These are phyloP conservation scores for Pseudomyrmex dendroicus DNA, from an alignment of 1,140 invertebrate genomes.

Conservation along the genomic window DNA sequence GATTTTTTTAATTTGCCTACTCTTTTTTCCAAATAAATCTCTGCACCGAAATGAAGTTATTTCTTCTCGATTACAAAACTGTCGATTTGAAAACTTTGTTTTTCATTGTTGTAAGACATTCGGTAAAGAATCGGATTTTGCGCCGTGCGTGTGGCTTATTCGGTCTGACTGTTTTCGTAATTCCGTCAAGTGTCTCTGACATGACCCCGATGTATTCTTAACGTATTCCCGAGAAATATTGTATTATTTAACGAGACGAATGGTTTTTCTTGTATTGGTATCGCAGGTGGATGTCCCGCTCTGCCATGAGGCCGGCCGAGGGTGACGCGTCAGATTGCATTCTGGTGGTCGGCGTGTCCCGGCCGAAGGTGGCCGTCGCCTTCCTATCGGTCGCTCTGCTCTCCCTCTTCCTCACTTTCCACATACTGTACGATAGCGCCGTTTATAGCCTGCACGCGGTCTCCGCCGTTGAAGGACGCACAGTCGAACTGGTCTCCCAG, in stretches of 20 bases:
- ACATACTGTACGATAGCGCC: conserved; percentile 93
- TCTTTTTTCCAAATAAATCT: no score
- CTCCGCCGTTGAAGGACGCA: conserved; percentile 75
- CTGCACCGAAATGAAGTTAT: no score
- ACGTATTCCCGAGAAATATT: no score
- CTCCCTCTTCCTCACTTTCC: conserved; percentile 92
- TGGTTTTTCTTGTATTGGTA: conserved; percentile 11
- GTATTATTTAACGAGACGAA: neutral
- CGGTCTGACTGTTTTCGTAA: no score
- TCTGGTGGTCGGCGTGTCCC: conserved; percentile 91
- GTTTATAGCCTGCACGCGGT: conserved; percentile 91
- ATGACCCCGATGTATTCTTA: no score
- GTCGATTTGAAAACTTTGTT: no score
- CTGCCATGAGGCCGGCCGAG: conserved; percentile 91
- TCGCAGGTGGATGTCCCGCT: conserved; percentile 90
- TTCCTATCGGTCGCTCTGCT: conserved; percentile 91
- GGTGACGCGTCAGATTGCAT: conserved; percentile 92
- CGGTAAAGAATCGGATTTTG: no score
- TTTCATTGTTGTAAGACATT: no score
- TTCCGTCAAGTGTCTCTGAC: no score
- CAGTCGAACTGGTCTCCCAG: conserved; percentile 71
- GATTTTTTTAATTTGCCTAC: no score
- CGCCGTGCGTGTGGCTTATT: no score
- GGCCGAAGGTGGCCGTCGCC: conserved; percentile 91
- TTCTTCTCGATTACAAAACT: no score